phyloP scores from a whole-genome alignment of 30 jellyfish, hydroid and myxozoan genomes.

The Clytia hemisphaerica region DNA sequence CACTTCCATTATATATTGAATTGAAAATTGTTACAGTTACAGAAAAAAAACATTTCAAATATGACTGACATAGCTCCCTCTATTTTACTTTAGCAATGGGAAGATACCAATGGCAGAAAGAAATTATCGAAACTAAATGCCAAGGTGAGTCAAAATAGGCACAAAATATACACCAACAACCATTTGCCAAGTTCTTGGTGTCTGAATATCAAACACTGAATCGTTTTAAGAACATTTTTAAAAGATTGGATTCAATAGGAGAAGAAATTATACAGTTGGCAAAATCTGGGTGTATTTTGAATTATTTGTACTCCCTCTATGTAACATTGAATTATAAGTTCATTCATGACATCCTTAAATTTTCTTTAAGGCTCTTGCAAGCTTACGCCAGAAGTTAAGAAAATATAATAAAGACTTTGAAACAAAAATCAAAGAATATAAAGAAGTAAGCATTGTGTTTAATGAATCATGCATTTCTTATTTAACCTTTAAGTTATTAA shows the following conservation, averaged over 20 bases:
- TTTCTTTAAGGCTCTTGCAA: conserved; percentile 63
- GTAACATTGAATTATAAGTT: too few relatives aligned
- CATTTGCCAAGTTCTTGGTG: not conserved
- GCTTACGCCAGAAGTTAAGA: conserved; percentile 74
- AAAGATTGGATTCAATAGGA: not conserved
- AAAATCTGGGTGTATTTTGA: not conserved
- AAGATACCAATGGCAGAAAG: conserved; percentile 82
- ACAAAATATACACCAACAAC: not conserved
- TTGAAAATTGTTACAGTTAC: not conserved
- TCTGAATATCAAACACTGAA: not conserved
- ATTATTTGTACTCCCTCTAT: not conserved
- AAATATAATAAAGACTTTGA: conserved; percentile 86
- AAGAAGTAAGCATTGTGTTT: conserved; percentile 38
- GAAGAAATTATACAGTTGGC: too few relatives aligned
- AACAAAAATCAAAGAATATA: conserved; percentile 57
- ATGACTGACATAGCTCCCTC: not conserved
- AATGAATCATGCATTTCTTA: too few relatives aligned
- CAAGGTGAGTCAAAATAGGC: conserved; percentile 40
- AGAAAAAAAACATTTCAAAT: not conserved
- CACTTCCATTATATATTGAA: not conserved
- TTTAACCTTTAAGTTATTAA: too few relatives aligned
- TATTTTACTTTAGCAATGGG: conserved; percentile 86
- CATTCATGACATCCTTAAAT: too few relatives aligned
- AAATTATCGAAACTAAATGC: conserved; percentile 77
- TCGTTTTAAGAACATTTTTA: not conserved